Evolutionary conservation across 2,113 vertebrate genomes (phyloP).

Genomic region (Excalfactoria chinensis): DNA sequence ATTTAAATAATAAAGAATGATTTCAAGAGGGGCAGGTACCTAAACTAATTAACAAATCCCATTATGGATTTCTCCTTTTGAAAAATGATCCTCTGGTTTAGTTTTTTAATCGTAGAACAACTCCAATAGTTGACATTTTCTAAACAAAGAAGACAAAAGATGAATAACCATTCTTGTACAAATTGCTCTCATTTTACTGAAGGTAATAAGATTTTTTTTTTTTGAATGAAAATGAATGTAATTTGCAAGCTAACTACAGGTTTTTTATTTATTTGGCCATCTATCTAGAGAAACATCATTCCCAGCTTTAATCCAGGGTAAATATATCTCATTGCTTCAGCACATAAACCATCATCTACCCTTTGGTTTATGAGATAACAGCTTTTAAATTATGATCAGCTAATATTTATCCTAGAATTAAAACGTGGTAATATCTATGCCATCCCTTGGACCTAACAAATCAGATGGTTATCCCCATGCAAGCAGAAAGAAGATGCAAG

Average conservation of each 20-base stretch:
- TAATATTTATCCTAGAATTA: constrained; percentile 5
- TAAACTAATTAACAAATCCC: neutral
- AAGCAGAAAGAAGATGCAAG: neutral
- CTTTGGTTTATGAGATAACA: neutral
- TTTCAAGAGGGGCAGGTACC: neutral
- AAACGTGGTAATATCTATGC: neutral
- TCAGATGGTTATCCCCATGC: neutral
- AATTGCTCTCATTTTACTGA: neutral
- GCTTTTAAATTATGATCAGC: neutral
- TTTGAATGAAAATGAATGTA: neutral
- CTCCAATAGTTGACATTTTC: neutral
- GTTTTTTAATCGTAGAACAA: neutral
- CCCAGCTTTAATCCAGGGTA: neutral
- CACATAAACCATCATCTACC: neutral
- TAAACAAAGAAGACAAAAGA: neutral
- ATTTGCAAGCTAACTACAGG: neutral
- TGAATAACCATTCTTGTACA: neutral
- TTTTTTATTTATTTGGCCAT: neutral
- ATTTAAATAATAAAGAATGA: neutral
- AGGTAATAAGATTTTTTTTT: neutral
- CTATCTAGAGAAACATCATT: neutral
- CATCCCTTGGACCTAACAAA: neutral
- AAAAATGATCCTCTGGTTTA: neutral
- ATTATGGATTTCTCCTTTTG: neutral
- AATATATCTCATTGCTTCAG: neutral